Evolutionary conservation across 1,140 invertebrate species (phyloP).

Genomic region (Phymastichus coffea): DNA sequence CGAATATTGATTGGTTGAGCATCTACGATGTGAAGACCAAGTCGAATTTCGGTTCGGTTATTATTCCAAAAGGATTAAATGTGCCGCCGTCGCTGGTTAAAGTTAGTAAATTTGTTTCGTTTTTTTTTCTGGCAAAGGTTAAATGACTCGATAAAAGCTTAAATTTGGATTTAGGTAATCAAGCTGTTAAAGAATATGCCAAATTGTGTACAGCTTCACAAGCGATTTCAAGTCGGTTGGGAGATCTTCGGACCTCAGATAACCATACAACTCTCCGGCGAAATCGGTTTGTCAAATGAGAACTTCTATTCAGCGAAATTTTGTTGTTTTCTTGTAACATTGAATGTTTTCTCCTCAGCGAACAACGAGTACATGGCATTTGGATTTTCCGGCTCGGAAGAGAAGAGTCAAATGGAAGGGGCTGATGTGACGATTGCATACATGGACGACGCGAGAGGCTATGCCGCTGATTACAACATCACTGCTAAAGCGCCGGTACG

Average conservation of each 20-base stretch:
- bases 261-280: constrained; percentile 82
- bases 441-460: constrained; percentile 70
- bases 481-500: constrained; percentile 78
- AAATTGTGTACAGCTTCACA: constrained; percentile 84
- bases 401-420: constrained; percentile 78
- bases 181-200: constrained; percentile 61
- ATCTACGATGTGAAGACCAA: constrained; percentile 74
- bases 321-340: too few relatives aligned
- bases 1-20: constrained; percentile 83
- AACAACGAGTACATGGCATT: constrained; percentile 85
- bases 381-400: constrained; percentile 75
- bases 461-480: constrained; percentile 82
- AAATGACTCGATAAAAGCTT: too few relatives aligned
- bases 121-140: background rate
- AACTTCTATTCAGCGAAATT: too few relatives aligned
- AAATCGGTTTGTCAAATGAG: constrained; percentile 58
- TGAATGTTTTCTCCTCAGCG: constrained; percentile 55
- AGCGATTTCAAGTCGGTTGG: constrained; percentile 82
- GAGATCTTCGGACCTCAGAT: constrained; percentile 88
- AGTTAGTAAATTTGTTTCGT: constrained; percentile 44
- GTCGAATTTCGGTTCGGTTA: constrained; percentile 74
- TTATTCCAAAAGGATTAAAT: constrained; percentile 78
- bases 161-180: too few relatives aligned
- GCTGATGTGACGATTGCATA: constrained; percentile 80
- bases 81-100: constrained; percentile 80